Evolutionary conservation across 2,888 invertebrate genomes (phyloP), one percentile per base, ranked within the genome.

Genomic region (Meandrusa payeni): DNA sequence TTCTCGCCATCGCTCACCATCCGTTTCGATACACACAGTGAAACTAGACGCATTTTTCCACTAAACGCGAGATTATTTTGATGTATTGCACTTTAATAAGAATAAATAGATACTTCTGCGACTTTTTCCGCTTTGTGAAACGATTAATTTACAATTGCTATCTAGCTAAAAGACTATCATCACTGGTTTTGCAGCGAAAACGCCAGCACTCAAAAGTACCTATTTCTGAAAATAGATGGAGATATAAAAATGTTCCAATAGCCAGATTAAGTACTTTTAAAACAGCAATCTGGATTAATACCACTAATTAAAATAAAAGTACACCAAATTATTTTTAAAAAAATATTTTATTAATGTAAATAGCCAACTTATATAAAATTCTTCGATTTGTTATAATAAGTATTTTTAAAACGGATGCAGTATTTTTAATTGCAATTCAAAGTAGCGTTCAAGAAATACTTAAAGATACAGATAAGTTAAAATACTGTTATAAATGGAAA

Each of bases 221-320:
- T 91, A 89, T 83, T 88, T 91, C 91, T 91, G 91, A 91, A 91
- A 90, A 91, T 90, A 90, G 90, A 90, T 90, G 90, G 90, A 90
- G 90, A 90, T 89, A 88, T 89, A 89, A 89, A 79, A 82, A 76
- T 83, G 83, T 85, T 82, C 82, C 80, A 79, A 67, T 69, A 58
- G 56, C 61, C 80, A 82, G 54, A 49, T 58, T 50, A 55, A 41
- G 39, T 52, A 69, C 82, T 75, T 69, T 70, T 73, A 33, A 12
- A 22, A 12, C 19, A 23, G n/a, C n/a, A n/a, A n/a, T n/a, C n/a
- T 52, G 22, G 23, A 17, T 22, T 5, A 15, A 52, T 10, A 29
- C 12, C 11, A 39, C 7, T 6, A 22, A 9, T 15, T 15, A 3
- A 6, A 15, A 4, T 6, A n/a, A 6, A 2, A 15, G n/a, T n/a